A percentile compares a stretch with the other conserved stretches of the same genome.
Evolutionary conservation across 2,797 vertebrate genomes (phyloP).

Genomic region (Phylloscopus collybita): DNA sequence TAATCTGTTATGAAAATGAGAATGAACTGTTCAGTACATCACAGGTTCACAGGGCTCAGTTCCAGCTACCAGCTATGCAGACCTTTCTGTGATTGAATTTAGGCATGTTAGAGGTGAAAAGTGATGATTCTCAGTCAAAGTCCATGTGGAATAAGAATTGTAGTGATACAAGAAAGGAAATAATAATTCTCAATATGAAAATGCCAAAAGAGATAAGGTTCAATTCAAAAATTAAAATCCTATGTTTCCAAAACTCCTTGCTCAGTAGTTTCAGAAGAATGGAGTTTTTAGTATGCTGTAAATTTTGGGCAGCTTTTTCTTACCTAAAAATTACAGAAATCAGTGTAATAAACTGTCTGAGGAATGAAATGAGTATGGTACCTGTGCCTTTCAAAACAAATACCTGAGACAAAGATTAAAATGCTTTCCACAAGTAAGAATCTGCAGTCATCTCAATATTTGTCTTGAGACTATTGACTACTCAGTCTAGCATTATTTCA

Average conservation of each 20-base stretch:
- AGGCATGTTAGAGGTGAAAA: neutral
- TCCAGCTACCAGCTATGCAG: neutral
- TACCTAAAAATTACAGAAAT: neutral
- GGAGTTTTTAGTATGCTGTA: neutral
- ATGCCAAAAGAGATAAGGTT: neutral
- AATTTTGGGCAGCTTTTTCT: neutral
- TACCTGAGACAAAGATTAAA: neutral
- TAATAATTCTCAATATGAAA: neutral
- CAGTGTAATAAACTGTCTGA: neutral
- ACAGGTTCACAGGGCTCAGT: neutral
- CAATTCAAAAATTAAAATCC: neutral
- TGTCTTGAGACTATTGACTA: neutral
- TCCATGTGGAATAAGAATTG: neutral
- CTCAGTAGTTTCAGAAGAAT: neutral
- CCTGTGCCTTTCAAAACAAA: neutral
- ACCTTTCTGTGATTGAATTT: neutral
- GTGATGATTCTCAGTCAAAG: neutral
- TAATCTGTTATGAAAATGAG: neutral
- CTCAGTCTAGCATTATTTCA: neutral
- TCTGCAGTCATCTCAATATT: neutral
- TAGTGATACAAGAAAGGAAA: neutral
- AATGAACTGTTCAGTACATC: neutral
- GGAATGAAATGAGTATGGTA: neutral
- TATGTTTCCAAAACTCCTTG: neutral
- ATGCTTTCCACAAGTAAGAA: neutral